These are phyloP conservation scores for Actenoides lindsayi DNA, from an alignment of 2,113 vertebrate species.

Conservation along the genomic window DNA sequence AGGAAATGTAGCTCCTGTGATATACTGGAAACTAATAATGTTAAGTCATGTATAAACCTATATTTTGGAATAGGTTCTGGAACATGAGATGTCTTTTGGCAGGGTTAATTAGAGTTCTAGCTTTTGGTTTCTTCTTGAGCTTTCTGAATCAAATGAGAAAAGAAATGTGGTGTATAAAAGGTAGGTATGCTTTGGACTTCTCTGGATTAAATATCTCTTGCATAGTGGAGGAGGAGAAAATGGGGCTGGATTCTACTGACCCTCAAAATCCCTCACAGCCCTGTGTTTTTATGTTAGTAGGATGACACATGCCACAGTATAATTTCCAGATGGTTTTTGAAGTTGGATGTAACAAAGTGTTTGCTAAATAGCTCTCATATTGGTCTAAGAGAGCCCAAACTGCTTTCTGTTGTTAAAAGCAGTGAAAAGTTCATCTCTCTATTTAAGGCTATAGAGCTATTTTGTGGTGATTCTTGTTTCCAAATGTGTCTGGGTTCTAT, in stretches of 20 bases:
- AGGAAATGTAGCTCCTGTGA: not conserved
- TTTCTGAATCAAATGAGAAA: not conserved
- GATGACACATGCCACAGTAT: not conserved
- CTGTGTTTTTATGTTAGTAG: not conserved
- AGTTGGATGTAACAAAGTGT: not conserved
- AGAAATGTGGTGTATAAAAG: not conserved
- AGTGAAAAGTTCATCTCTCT: not conserved
- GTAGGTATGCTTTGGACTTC: not conserved
- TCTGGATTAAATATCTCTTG: not conserved
- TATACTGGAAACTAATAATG: not conserved
- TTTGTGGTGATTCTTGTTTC: not conserved
- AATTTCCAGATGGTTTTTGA: slow-evolving; percentile 56
- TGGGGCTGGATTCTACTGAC: not conserved
- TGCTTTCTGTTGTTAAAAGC: not conserved
- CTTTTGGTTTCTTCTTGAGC: not conserved
- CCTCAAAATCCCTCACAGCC: not conserved
- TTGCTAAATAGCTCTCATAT: not conserved
- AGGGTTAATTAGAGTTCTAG: not conserved
- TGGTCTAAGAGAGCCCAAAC: not conserved
- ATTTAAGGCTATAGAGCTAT: not conserved
- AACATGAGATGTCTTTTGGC: not conserved
- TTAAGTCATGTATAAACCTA: not conserved
- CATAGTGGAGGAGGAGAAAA: not conserved
- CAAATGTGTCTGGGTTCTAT: not conserved
- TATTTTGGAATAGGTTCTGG: not conserved